Conservation (phyloP, 1,140 invertebrate genomes). For the Chlorops oryzae region DNA sequence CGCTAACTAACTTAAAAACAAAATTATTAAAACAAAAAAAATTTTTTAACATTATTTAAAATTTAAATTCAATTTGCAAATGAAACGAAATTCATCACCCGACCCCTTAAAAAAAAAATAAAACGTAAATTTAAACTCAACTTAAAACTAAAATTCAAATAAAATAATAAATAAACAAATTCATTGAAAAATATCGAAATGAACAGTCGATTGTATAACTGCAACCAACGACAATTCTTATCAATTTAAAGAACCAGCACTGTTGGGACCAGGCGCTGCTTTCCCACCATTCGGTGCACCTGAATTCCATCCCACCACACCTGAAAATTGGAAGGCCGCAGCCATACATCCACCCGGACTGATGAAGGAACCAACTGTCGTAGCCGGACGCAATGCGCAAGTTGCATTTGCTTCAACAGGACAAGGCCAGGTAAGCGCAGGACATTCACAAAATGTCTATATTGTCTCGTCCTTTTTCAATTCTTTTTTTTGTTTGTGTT, state of each 20-base stretch:
- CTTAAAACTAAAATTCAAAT: too few species aligned
- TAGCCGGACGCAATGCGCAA: constrained; percentile 43
- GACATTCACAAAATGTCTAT: too few species aligned
- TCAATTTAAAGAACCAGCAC: constrained; percentile 49
- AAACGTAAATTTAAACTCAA: too few species aligned
- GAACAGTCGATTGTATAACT: constrained; percentile 33
- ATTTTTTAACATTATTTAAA: too few species aligned
- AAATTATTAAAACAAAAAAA: too few species aligned
- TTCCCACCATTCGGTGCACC: constrained; percentile 45
- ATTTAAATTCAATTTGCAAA: too few species aligned
- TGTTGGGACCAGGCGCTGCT: constrained; percentile 44
- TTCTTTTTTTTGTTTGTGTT: too few species aligned
- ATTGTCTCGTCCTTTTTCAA: too few species aligned
- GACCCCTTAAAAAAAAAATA: too few species aligned
- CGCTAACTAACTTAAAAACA: too few species aligned
- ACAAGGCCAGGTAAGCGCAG: constrained; percentile 45
- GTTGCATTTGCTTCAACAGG: constrained; percentile 43
- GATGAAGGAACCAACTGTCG: constrained; percentile 46
- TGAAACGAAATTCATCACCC: too few species aligned
- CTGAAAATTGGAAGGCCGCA: constrained; percentile 45
- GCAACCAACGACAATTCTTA: constrained; percentile 44
- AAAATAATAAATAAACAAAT: constrained; percentile 31
- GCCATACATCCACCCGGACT: constrained; percentile 43
- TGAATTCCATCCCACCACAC: constrained; percentile 46
- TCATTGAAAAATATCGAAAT: constrained; percentile 7